Evolutionary conservation across 2,888 invertebrate genomes (phyloP), one percentile per base, ranked within the genome.

Genomic region (Papilio elwesi): DNA sequence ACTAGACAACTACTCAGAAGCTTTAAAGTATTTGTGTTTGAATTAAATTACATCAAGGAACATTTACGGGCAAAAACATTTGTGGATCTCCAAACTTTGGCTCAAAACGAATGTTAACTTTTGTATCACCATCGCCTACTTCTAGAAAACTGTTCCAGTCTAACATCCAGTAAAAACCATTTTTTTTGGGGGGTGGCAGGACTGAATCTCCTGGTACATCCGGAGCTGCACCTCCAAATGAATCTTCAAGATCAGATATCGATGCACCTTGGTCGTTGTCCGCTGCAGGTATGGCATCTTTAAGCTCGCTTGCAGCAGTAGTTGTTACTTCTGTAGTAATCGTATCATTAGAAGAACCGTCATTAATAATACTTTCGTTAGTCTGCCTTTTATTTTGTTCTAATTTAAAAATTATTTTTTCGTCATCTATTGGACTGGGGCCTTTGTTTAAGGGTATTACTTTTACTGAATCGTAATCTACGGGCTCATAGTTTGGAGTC

Each of bases 121-220:
- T 95, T 51, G 94, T 95, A 76, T 95, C 95, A 53, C 95, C 96
- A 36, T 96, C 96, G 12, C 97, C 97, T 6, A 97, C 97, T 88
- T 97, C 97, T 16, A 97, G 92, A 82, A 98, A 98, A 70, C 96
- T 95, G 82, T 98, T 97, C 97, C 97, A 97, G 83, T 98, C 98
- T 9, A 97, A 93, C 82, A 97, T 94, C 91, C 97, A 97, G 84
- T 97, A 98, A 78, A 97, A 96, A 0, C 97, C 98, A 74, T 96
- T 97, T 80, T 95, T 95, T 78, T 94, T 95, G 53, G 95, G 95
- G 0, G 96, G 95, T 7, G 97, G 96, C 43, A 96, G 81, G 15
- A 94, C 94, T 5, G 96, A 94, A 80, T 96, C 95, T 0, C 95
- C 95, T 13, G 94, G 94, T 55, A 90, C 85, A 53, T 87, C 90